A percentile compares a stretch with the other conserved stretches of the same genome.
phyloP scores from a whole-genome alignment of 2,113 vertebrate genomes.

The Cinclus mexicanus region DNA sequence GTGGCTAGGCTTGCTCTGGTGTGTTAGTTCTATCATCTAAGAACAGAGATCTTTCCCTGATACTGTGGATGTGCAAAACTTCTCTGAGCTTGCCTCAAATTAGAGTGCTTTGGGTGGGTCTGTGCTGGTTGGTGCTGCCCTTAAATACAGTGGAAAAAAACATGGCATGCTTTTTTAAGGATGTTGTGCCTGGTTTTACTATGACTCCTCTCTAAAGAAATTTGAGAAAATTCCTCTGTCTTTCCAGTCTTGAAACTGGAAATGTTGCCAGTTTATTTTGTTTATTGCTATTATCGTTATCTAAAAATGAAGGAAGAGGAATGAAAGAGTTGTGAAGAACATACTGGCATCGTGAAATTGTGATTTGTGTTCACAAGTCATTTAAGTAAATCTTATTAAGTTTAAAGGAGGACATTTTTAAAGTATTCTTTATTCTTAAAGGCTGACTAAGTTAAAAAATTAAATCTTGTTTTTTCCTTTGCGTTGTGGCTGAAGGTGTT shows the following conservation, averaged over 20 bases:
- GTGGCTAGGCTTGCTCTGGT: background rate
- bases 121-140: background rate
- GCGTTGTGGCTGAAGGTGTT: background rate
- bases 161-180: background rate
- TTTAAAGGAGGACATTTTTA: background rate
- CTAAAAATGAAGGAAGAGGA: background rate
- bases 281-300: background rate
- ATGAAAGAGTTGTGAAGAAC: background rate
- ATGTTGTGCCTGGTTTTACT: slow-evolving; percentile 2
- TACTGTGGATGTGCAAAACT: background rate
- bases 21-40: background rate
- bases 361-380: background rate
- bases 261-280: background rate
- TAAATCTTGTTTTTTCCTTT: background rate
- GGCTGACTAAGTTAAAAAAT: background rate
- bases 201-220: background rate
- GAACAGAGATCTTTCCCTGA: background rate
- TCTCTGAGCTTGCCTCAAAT: background rate
- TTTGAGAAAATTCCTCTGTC: background rate
- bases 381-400: background rate
- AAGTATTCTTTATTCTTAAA: background rate
- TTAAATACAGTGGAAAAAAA: background rate
- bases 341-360: background rate
- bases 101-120: background rate
- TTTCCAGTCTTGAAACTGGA: slow-evolving; percentile 8